A percentile compares a stretch with the other conserved stretches of the same genome.
Evolutionary conservation across 2,113 vertebrate genomes (phyloP).

Genomic region (Ammodytes dubius): DNA sequence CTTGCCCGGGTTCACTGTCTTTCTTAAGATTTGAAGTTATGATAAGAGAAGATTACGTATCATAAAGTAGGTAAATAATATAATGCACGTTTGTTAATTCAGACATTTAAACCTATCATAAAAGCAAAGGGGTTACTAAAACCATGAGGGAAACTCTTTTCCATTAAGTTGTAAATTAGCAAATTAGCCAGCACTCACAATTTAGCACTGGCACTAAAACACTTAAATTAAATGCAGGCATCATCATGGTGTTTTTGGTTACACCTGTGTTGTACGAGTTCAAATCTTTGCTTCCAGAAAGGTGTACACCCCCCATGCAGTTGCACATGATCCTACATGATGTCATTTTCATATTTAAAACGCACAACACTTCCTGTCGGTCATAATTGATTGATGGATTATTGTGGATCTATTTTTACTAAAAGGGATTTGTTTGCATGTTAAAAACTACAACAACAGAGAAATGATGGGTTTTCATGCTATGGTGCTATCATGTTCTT

Average conservation of each 20-base stretch:
- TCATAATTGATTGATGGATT: neutral
- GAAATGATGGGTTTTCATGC: neutral
- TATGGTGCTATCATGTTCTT: neutral
- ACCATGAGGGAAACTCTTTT: neutral
- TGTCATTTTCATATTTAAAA: neutral
- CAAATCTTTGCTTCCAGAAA: neutral
- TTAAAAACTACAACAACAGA: neutral
- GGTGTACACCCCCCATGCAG: neutral
- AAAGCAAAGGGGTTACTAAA: constrained; percentile 6
- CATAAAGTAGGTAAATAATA: neutral
- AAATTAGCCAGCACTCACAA: neutral
- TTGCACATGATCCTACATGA: too few relatives aligned
- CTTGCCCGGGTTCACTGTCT: neutral
- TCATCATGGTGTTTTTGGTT: neutral
- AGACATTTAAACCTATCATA: neutral
- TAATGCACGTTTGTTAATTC: neutral
- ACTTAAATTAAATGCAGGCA: neutral
- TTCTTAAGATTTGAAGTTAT: neutral
- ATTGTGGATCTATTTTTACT: neutral
- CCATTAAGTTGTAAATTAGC: neutral
- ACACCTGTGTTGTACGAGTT: constrained; percentile 3
- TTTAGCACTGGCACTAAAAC: neutral
- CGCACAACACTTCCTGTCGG: neutral
- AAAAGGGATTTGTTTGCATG: neutral
- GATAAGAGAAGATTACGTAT: neutral